Base-by-base conservation (phyloP, 53 echinoderm and acorn worm genomes). In the Paracentrotus lividus region DNA sequence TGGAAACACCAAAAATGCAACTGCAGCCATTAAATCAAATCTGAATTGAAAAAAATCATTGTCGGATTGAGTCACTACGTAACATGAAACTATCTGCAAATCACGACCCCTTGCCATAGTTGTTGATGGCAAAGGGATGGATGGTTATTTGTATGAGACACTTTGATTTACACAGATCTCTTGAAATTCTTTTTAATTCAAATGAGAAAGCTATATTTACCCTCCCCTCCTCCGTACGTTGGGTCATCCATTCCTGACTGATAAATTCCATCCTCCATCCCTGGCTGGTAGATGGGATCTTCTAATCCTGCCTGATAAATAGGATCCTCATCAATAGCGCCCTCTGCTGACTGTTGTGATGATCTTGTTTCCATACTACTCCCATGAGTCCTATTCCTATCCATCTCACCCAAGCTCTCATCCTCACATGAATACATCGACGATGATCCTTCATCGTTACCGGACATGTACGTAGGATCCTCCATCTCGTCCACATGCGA, bases 361-460 rank as follows among this genome's bases (percentile, higher is more conserved):
- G 92, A 92, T 53, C 81, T 49, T 15, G 92, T 92, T 59, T 92
- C 92, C 92, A 92, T 92, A 54, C 92, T 92, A 29, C 92, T 92
- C 16, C 92, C 92, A 81, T 92, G 92, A 36, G 92, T 92, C 33
- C 92, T 52, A 45, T 92, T 92, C 49, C 92, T 49, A 34, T 92
- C 92, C 78, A 92, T 92, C 56, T 92, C 92, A 21, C 90, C 54
- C 5, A 78, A 33, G 21, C 49, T 78, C 7, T 78, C 81, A 1
- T 78, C 81, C 76, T 91, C 91, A 33, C 69, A 69, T 40, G 92
- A 92, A 81, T 92, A 78, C 92, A 81, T 78, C 29, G 92, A 92
- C 45, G 92, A 92, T 13, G 92, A 92, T 26, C 81, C 92, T 60
- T 92, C 92, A 13, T 92, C 81, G 91, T 90, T 90, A 14, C 91